phyloP scores from a whole-genome alignment of 2,797 vertebrate species.

The Tarsius wallacei region DNA sequence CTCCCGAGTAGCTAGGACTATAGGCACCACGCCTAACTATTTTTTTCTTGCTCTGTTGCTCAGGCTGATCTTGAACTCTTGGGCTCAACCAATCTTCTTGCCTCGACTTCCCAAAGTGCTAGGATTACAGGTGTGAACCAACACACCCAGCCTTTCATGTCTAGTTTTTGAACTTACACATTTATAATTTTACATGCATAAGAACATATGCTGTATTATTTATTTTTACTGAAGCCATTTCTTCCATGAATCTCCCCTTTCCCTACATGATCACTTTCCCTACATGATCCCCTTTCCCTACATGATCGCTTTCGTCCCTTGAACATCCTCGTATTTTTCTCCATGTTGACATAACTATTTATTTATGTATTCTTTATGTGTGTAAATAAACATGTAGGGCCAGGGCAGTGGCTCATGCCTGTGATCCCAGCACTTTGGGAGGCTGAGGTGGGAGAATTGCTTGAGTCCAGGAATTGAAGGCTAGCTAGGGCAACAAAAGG shows the following conservation, averaged over 20 bases:
- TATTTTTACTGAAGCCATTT: not conserved
- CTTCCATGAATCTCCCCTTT: not conserved
- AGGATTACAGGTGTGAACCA: too few species aligned
- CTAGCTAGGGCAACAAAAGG: too few species aligned
- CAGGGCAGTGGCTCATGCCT: too few species aligned
- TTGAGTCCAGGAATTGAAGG: too few species aligned
- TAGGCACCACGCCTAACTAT: too few species aligned
- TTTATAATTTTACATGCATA: conserved; percentile 16
- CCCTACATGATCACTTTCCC: not conserved
- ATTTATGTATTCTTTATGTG: not conserved
- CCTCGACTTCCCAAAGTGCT: too few species aligned
- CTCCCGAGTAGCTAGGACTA: too few species aligned
- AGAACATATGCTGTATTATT: not conserved
- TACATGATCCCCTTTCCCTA: not conserved
- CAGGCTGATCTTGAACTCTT: too few species aligned
- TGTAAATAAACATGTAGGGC: not conserved
- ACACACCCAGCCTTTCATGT: not conserved
- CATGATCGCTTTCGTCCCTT: not conserved
- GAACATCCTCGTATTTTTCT: not conserved
- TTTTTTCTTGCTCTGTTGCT: too few species aligned
- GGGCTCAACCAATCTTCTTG: too few species aligned
- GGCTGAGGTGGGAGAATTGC: too few species aligned
- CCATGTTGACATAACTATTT: not conserved
- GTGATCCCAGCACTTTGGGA: too few species aligned
- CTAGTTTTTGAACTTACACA: not conserved